phyloP scores from a whole-genome alignment of 1,140 invertebrate genomes.

The Papilio helenus region DNA sequence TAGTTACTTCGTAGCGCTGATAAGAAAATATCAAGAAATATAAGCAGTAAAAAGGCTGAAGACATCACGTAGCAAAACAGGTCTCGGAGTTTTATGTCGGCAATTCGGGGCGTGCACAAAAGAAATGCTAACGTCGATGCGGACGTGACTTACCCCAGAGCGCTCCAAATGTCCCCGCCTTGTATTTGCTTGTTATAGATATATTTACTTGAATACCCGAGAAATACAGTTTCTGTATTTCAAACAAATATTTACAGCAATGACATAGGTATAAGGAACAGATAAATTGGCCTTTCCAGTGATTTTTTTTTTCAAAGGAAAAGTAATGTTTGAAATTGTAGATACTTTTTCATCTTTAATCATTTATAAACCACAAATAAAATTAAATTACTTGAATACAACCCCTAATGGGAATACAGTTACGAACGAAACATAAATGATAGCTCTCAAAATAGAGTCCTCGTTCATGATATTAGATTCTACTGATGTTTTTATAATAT shows the following conservation, averaged over 20 bases:
- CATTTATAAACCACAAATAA: too few relatives aligned
- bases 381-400: too few relatives aligned
- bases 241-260: not conserved
- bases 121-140: slow-evolving; percentile 73
- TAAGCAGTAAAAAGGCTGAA: slow-evolving; percentile 71
- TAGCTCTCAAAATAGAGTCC: too few relatives aligned
- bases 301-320: too few relatives aligned
- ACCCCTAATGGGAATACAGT: too few relatives aligned
- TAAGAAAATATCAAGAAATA: slow-evolving; percentile 71
- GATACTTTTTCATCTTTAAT: too few relatives aligned
- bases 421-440: too few relatives aligned
- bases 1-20: slow-evolving; percentile 62
- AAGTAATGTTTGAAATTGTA: too few relatives aligned
- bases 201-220: slow-evolving; percentile 31
- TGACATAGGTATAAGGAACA: too few relatives aligned
- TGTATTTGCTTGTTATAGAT: slow-evolving; percentile 35
- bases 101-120: slow-evolving; percentile 78
- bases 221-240: not conserved
- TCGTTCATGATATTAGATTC: not conserved
- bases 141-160: slow-evolving; percentile 59
- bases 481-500: not conserved
- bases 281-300: not conserved
- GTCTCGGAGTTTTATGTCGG: slow-evolving; percentile 77
- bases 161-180: slow-evolving; percentile 49
- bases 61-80: slow-evolving; percentile 75